Base-by-base conservation (phyloP, 2,113 vertebrate species). In the Nettapus auritus region DNA sequence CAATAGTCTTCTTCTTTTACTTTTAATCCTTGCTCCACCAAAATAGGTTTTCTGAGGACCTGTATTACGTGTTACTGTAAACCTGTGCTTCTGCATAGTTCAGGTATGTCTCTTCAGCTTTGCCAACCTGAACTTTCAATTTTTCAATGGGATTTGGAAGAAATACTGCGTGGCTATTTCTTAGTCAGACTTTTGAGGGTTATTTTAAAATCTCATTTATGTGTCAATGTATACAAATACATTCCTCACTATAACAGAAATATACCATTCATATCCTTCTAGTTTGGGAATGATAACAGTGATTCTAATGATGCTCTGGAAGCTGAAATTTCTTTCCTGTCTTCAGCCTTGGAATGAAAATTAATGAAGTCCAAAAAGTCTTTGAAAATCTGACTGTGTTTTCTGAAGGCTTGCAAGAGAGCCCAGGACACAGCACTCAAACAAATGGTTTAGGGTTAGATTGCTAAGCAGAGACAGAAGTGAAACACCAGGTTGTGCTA, bases 231-330 rank as follows among this genome's bases (percentile, higher is more conserved):
- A 66, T 50, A 46, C 67, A 69, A 84, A 83, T 59, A 55, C 48
- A 66, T 82, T 82, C 22, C 7, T 78, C 92, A 13, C 40, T 76
- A 73, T 68, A 84, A 11, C 34, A 90, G 77, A 92, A 84, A 75
- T 78, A 73, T 5, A 33, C 6, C 34, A 44, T 83, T 75, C 56
- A 44, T 44, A 19, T 63, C 40, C 25, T 89, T 77, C 31, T 59
- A 29, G 18, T 91, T 91, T 60, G 34, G 31, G 55, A 40, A 53
- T 75, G 0, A 78, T 83, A 77, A n/a, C 86, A 56, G 29, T 86
- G 85, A 56, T 93, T 93, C 79, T 81, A 33, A 64, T 82, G 33
- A 68, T 68, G 44, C 19, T 90, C 88, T 84, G 31, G 73, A 93
- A 82, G 53, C 31, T 86, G 48, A 84, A 57, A 66, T 89, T 77